Base-by-base conservation (phyloP, 2,797 vertebrate species). In the Typhlichthys subterraneus region DNA sequence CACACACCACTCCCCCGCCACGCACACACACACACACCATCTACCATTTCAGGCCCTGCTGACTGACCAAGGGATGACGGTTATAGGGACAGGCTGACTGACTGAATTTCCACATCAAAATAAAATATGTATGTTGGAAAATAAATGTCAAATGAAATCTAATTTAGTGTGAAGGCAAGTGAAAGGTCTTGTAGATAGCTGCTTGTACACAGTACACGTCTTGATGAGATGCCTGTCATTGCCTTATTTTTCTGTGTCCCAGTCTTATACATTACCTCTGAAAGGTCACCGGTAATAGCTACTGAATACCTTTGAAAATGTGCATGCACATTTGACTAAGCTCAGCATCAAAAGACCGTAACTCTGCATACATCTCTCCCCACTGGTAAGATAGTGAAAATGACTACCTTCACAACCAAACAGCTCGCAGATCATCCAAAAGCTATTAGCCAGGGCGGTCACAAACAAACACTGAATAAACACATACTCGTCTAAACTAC, bases 91-190 rank as follows among this genome's bases (percentile, higher is more conserved):
- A 57, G 72, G 69, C 72, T 42, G 5, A 53, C 15, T 31, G 31
- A 33, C 61, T 49, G 71, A 64, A 80, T 87, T 85, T 86, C 81
- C 69, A 73, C 69, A 82, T 83, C 69, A 67, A 85, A 88, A 89
- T 89, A 61, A 88, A 89, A 89, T 87, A 87, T 90, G 90, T 85
- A 88, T 84, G 80, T 74, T 72, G 60, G 75, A 82, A 87, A 91
- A 88, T 82, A 87, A 88, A 91, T 88, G 88, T 88, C 81, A 90
- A 89, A 89, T 81, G 68, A 88, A 83, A 90, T 88, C 73, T 87
- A 83, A 91, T 91, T 91, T 84, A 63, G 77, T 69, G 67, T 69
- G 75, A 84, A 77, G 73, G 68, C 76, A 49, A 50, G 69, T 57
- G 82, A 87, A 88, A 88, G 85, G 77, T 89, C 77, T 76, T 14